These are phyloP conservation scores for Amblyopsis hoosieri DNA, from an alignment of 2,797 vertebrate genomes.

Conservation along the genomic window DNA sequence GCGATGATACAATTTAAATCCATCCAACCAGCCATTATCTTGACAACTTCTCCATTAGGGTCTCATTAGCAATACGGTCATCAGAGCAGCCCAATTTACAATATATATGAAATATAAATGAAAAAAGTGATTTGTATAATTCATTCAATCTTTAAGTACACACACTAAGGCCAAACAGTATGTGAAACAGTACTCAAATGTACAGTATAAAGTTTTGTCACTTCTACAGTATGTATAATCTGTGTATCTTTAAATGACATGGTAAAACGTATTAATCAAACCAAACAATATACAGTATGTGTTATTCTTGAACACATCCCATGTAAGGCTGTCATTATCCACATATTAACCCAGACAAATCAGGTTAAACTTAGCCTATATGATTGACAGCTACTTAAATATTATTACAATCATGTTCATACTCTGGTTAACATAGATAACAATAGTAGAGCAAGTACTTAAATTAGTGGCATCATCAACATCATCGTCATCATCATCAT, in stretches of 20 bases:
- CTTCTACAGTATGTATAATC: no score
- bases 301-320: no score
- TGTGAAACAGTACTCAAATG: no score
- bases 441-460: constrained; percentile 17
- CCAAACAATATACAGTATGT: no score
- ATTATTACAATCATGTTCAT: constrained; percentile 55
- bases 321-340: constrained; percentile 58
- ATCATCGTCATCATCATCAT: constrained; percentile 11
- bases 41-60: neutral
- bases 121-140: no score
- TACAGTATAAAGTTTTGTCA: no score
- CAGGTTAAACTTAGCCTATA: constrained; percentile 56
- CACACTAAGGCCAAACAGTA: no score
- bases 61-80: neutral
- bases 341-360: constrained; percentile 58
- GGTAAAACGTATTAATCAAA: no score
- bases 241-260: no score
- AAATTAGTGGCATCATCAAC: constrained; percentile 64
- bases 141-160: no score
- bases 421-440: constrained; percentile 41
- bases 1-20: constrained; percentile 28
- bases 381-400: constrained; percentile 49
- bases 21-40: neutral
- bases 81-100: no score
- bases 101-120: no score